Base-by-base conservation (phyloP, 2,888 invertebrate species). In the Calliscelio sp. region DNA sequence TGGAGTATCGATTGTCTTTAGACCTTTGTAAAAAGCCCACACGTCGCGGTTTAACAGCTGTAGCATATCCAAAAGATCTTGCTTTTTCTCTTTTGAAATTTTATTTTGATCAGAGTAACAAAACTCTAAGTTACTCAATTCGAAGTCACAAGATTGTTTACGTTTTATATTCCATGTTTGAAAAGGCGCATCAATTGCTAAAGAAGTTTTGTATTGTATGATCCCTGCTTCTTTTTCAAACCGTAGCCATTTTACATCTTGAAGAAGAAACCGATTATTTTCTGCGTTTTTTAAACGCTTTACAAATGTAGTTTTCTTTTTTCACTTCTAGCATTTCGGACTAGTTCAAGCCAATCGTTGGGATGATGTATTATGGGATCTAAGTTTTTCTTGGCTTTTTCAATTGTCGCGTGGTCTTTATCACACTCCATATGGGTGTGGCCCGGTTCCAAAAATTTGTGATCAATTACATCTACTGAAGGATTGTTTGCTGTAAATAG, bases 51-150 rank as follows among this genome's bases (percentile, higher is more conserved):
- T 28, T 28, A 28, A 8, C 28, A 28, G 8, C 4, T 4, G 28
- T 28, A 8, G 8, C 28, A 28, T 28, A 28, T 28, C 28, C 28
- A 28, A 28, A 28, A 28, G 28, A 44, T 44, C 44, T 44, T 28
- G 28, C 49, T 84, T 86, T 73, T 80, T 84, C 14, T 81, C 66
- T 25, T 63, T 65, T 63, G 70, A 61, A 24, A 79, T 83, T 22
- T 70, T n/a, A n/a, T n/a, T n/a, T n/a, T n/a, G n/a, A n/a, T n/a
- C n/a, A n/a, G n/a, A n/a, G n/a, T n/a, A n/a, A n/a, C n/a, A n/a
- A n/a, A n/a, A n/a, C n/a, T n/a, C n/a, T n/a, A n/a, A n/a, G n/a
- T n/a, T n/a, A n/a, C n/a, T n/a, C n/a, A n/a, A n/a, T n/a, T n/a
- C n/a, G n/a, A n/a, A n/a, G n/a, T n/a, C n/a, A n/a, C n/a, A n/a